Percentiles rank a stretch among this genome's conserved stretches.
Conservation (phyloP, 1,140 invertebrate genomes). For the Planococcus citri region DNA sequence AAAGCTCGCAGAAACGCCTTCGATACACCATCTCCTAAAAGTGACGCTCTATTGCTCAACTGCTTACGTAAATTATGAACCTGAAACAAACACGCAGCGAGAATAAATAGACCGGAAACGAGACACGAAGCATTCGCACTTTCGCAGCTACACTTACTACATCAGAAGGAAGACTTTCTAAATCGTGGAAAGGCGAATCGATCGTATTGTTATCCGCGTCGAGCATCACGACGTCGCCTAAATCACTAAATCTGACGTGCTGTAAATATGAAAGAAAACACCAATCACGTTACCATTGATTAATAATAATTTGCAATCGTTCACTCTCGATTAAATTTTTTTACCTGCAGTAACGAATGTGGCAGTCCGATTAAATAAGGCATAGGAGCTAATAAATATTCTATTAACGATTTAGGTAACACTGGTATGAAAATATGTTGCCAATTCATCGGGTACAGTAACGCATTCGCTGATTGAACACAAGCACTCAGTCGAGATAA, state of each 20-base stretch:
- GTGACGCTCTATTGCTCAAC: constrained; percentile 50
- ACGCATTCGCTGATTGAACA: constrained; percentile 82
- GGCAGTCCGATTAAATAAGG: constrained; percentile 91
- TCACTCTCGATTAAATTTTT: too few species aligned
- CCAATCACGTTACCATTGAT: neutral
- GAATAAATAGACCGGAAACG: too few species aligned
- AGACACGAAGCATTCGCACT: too few species aligned
- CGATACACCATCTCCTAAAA: constrained; percentile 78
- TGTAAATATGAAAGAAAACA: constrained; percentile 34
- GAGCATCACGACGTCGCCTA: constrained; percentile 82
- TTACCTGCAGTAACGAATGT: constrained; percentile 60
- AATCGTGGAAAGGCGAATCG: constrained; percentile 74
- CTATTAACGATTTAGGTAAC: constrained; percentile 69
- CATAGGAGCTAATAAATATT: constrained; percentile 87
- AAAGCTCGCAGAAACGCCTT: constrained; percentile 78
- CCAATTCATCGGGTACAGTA: constrained; percentile 95
- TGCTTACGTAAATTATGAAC: constrained; percentile 53
- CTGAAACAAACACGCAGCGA: constrained; percentile 32
- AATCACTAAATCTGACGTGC: constrained; percentile 55
- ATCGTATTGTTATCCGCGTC: constrained; percentile 80
- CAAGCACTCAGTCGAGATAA: constrained; percentile 79
- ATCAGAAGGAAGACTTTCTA: constrained; percentile 69
- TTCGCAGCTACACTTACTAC: constrained; percentile 54
- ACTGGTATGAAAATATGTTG: constrained; percentile 93
- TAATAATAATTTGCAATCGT: neutral